Percentiles rank a stretch among this genome's conserved stretches.
These are phyloP conservation scores for Onychomys leucogaster DNA, from an alignment of 2,797 vertebrate species.

Conservation along the genomic window DNA sequence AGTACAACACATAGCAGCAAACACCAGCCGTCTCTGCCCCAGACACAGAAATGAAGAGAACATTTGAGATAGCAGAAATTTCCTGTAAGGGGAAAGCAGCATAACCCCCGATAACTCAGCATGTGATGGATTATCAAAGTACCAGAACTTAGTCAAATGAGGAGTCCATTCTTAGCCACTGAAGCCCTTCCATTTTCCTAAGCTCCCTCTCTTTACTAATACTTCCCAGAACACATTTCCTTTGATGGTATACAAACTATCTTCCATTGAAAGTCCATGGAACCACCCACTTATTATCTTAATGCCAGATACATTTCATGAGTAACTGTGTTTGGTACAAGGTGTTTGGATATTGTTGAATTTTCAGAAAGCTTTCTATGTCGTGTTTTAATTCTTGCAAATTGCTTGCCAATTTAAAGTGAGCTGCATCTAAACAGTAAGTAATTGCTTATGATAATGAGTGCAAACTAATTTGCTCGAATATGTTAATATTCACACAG, in stretches of 20 bases:
- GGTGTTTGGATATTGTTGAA: slow-evolving; percentile 78
- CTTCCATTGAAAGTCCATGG: slow-evolving; percentile 64
- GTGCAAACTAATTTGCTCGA: slow-evolving; percentile 90
- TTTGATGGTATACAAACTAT: slow-evolving; percentile 60
- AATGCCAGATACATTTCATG: slow-evolving; percentile 50
- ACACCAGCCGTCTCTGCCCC: not conserved
- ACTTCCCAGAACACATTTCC: slow-evolving; percentile 49
- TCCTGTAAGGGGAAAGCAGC: not conserved
- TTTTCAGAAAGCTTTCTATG: slow-evolving; percentile 82
- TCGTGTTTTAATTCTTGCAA: slow-evolving; percentile 89
- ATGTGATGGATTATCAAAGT: not conserved
- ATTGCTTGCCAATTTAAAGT: slow-evolving; percentile 90
- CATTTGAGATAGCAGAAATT: not conserved
- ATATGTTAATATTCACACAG: slow-evolving; percentile 91
- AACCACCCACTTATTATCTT: slow-evolving; percentile 54
- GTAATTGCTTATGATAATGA: slow-evolving; percentile 93
- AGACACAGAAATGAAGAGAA: not conserved
- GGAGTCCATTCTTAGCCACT: not conserved
- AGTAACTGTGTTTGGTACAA: slow-evolving; percentile 44
- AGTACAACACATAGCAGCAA: not conserved
- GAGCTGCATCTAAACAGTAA: slow-evolving; percentile 90
- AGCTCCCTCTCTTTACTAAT: not conserved
- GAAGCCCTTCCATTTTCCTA: not conserved
- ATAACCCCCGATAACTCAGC: not conserved
- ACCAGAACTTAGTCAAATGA: not conserved